These are phyloP conservation scores for Danaus melanippus DNA, from an alignment of 1,140 invertebrate species.

Conservation along the genomic window DNA sequence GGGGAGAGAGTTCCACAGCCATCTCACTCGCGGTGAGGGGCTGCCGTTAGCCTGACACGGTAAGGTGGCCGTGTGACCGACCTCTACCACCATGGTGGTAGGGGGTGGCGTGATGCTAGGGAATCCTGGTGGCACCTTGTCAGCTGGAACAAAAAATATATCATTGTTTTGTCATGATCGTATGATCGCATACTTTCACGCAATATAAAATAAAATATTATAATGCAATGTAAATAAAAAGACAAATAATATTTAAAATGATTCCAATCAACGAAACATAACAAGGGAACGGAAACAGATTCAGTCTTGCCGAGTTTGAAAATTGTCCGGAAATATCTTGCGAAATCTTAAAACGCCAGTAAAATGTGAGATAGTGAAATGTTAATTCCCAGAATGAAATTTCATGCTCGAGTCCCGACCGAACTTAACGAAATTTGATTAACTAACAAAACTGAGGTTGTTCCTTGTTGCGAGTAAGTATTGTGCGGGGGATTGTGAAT, in stretches of 20 bases:
- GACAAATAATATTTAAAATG: too few species aligned
- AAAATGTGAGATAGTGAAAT: constrained; percentile 53
- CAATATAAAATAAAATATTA: too few species aligned
- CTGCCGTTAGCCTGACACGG: constrained; percentile 89
- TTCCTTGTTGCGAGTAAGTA: constrained; percentile 20
- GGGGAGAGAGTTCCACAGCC: constrained; percentile 93
- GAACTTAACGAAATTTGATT: constrained; percentile 59
- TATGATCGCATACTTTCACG: constrained; percentile 1
- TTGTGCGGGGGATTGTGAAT: not conserved
- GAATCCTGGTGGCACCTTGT: constrained; percentile 91
- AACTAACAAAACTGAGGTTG: constrained; percentile 52
- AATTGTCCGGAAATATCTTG: constrained; percentile 25
- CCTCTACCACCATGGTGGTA: constrained; percentile 92
- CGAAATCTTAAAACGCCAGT: constrained; percentile 43
- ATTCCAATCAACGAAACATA: constrained; percentile 3
- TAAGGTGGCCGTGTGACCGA: constrained; percentile 91
- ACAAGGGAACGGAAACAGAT: constrained; percentile 7
- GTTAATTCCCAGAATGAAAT: constrained; percentile 59
- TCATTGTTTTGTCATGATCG: not conserved
- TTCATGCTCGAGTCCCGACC: constrained; percentile 22
- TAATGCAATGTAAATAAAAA: too few species aligned
- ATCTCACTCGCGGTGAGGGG: constrained; percentile 89
- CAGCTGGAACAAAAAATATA: constrained; percentile 76
- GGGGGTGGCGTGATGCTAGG: constrained; percentile 87
- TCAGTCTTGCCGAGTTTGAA: constrained; percentile 14